These are phyloP conservation scores for Drosophila bipectinata DNA, from an alignment of 1,140 invertebrate species.

Conservation along the genomic window DNA sequence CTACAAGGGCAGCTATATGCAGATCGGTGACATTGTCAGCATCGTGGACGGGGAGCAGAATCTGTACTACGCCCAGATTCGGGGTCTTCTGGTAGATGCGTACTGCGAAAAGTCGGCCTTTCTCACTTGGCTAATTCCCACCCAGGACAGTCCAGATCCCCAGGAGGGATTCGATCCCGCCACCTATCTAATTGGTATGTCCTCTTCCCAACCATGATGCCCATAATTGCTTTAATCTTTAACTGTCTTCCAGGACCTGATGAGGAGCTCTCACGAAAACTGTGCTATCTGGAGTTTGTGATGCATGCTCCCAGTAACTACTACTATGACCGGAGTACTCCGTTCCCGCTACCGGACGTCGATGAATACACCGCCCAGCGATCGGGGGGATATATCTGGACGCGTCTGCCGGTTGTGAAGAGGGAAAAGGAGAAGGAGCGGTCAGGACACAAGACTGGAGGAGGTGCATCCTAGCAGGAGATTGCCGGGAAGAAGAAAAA, in stretches of 20 bases:
- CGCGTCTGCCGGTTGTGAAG: conserved; percentile 73
- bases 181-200: conserved; percentile 91
- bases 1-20: conserved; percentile 94
- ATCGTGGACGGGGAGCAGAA: conserved; percentile 91
- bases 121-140: conserved; percentile 96
- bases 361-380: conserved; percentile 84
- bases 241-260: conserved; percentile 89
- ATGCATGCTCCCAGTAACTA: conserved; percentile 97
- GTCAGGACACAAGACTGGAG: conserved; percentile 10
- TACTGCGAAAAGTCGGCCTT: conserved; percentile 97
- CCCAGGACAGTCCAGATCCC: conserved; percentile 90
- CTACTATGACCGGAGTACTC: conserved; percentile 90
- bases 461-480: conserved; percentile 34
- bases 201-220: background rate
- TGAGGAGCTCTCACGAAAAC: conserved; percentile 94
- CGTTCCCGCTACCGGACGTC: conserved; percentile 88
- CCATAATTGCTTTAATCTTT: background rate
- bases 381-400: conserved; percentile 89
- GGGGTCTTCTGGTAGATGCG: conserved; percentile 95
- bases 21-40: conserved; percentile 96
- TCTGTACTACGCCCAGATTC: conserved; percentile 95
- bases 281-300: conserved; percentile 95
- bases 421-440: conserved; percentile 48
- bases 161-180: conserved; percentile 93
- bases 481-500: conserved; percentile 10